These are phyloP conservation scores for Neotoxoptera formosana DNA, from an alignment of 1,140 invertebrate species.

Conservation along the genomic window DNA sequence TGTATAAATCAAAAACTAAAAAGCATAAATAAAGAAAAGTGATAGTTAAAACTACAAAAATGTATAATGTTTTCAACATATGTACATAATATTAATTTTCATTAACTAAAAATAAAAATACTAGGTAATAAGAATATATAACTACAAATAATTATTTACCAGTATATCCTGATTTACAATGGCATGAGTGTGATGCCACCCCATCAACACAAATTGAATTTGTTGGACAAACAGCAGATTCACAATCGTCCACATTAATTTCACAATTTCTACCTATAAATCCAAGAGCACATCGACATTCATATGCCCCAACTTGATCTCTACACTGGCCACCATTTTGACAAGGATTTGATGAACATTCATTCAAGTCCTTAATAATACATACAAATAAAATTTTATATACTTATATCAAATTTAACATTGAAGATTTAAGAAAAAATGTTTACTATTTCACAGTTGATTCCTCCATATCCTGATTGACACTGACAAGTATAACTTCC, in stretches of 20 bases:
- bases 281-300: conserved; percentile 81
- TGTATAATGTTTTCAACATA: no score
- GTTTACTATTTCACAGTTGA: conserved; percentile 74
- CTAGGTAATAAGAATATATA: neutral
- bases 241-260: conserved; percentile 73
- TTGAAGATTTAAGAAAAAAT: neutral
- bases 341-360: conserved; percentile 81
- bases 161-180: conserved; percentile 86
- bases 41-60: no score
- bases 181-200: conserved; percentile 78
- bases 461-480: conserved; percentile 80
- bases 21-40: no score
- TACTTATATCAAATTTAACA: neutral
- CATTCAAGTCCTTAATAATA: conserved; percentile 75
- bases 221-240: conserved; percentile 73
- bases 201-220: conserved; percentile 80
- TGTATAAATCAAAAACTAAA: neutral
- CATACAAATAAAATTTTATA: neutral
- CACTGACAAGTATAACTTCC: conserved; percentile 85
- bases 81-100: neutral
- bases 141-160: conserved; percentile 68
- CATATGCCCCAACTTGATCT: conserved; percentile 72
- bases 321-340: conserved; percentile 81
- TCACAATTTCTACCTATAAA: conserved; percentile 77
- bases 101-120: neutral